Percentiles rank a stretch among this genome's conserved stretches.
Evolutionary conservation across 2,888 invertebrate species (phyloP).

Genomic region (Synergus itoensis): DNA sequence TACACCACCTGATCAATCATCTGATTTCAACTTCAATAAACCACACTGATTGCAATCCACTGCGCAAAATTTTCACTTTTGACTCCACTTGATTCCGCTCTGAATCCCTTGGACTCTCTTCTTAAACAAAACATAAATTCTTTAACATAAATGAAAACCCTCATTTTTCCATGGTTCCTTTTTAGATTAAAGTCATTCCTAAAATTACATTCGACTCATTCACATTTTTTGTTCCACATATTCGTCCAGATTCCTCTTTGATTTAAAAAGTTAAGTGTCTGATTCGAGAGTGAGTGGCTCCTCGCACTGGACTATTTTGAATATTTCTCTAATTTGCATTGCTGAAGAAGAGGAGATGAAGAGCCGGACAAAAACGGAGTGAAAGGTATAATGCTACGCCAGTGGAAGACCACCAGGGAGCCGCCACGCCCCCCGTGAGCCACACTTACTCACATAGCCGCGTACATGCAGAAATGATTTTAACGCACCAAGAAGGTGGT

Average conservation of each 20-base stretch:
- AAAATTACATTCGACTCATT: too few relatives aligned
- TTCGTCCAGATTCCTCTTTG: too few relatives aligned
- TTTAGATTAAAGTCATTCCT: too few relatives aligned
- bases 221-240: too few relatives aligned
- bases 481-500: conserved; percentile 59
- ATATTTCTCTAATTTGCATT: background rate
- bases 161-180: too few relatives aligned
- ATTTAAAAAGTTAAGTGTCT: background rate
- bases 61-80: too few relatives aligned
- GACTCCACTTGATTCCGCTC: too few relatives aligned
- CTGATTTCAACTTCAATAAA: background rate
- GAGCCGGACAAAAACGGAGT: background rate
- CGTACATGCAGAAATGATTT: conserved; percentile 56
- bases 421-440: conserved; percentile 71
- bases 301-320: background rate
- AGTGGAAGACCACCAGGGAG: conserved; percentile 75
- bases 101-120: too few relatives aligned
- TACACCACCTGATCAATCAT: background rate
- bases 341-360: background rate
- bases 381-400: conserved; percentile 59
- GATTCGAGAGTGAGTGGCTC: background rate
- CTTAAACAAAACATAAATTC: too few relatives aligned
- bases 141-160: too few relatives aligned
- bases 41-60: too few relatives aligned
- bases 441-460: conserved; percentile 64